Evolutionary conservation across 2,113 vertebrate genomes (phyloP).

Genomic region (Pangasianodon gigas): DNA sequence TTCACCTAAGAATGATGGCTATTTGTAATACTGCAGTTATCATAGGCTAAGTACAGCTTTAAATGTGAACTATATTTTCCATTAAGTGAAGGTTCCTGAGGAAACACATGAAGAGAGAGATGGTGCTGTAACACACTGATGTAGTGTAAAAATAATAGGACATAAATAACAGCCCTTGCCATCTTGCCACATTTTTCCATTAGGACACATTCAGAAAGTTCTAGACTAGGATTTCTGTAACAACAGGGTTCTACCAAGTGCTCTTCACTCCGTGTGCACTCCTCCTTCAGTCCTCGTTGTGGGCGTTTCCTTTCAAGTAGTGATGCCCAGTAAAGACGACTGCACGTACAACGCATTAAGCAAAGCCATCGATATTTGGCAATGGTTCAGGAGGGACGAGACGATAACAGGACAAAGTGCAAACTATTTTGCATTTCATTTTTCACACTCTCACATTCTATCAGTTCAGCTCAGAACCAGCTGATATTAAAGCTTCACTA

Average conservation of each 20-base stretch:
- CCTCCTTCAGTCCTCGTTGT: background rate
- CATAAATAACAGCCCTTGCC: background rate
- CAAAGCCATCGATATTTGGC: conserved; percentile 63
- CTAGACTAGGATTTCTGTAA: too few species aligned
- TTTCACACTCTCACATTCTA: too few species aligned
- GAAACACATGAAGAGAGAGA: background rate
- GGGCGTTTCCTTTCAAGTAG: conserved; percentile 54
- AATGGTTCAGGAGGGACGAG: conserved; percentile 50
- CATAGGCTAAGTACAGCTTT: background rate
- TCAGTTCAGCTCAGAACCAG: too few species aligned
- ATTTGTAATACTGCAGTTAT: background rate
- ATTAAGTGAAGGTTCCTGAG: background rate
- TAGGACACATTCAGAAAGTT: too few species aligned
- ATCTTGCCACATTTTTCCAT: background rate
- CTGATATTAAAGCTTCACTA: too few species aligned
- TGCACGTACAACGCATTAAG: conserved; percentile 62
- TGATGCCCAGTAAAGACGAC: conserved; percentile 57
- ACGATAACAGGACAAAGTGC: background rate
- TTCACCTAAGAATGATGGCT: background rate
- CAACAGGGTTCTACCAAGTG: too few species aligned
- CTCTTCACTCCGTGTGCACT: too few species aligned
- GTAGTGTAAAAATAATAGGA: background rate
- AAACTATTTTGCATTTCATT: background rate
- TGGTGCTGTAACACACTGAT: background rate
- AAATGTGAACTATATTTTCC: background rate